Evolutionary conservation across 2,888 invertebrate species (phyloP).

Genomic region (Vesta saturnalis): DNA sequence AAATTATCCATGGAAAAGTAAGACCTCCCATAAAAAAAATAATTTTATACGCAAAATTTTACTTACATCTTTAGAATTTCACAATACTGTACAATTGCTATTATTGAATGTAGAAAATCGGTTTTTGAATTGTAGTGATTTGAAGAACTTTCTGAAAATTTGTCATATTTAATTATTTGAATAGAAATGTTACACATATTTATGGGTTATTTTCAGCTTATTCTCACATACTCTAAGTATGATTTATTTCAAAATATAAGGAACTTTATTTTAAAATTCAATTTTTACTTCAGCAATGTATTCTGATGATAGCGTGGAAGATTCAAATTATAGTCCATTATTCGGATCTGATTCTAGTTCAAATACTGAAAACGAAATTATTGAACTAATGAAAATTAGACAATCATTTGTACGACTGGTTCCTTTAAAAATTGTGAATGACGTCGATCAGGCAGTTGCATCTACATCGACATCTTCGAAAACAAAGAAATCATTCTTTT

Average conservation of each 20-base stretch:
- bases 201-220: neutral
- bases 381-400: neutral
- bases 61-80: neutral
- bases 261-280: neutral
- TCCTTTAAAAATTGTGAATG: neutral
- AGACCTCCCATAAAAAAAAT: neutral
- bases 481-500: neutral
- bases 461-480: neutral
- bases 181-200: neutral
- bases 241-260: neutral
- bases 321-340: neutral
- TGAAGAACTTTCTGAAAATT: neutral
- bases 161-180: neutral
- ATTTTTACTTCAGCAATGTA: neutral
- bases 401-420: neutral
- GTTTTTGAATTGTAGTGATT: neutral
- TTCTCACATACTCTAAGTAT: neutral
- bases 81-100: neutral
- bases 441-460: neutral
- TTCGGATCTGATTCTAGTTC: neutral
- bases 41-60: neutral
- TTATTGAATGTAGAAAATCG: neutral
- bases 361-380: neutral
- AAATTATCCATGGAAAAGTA: neutral
- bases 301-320: neutral